A percentile compares a stretch with the other conserved stretches of the same genome.
These are phyloP conservation scores for Xyrauchen texanus DNA, from an alignment of 2,113 vertebrate species.

Conservation along the genomic window DNA sequence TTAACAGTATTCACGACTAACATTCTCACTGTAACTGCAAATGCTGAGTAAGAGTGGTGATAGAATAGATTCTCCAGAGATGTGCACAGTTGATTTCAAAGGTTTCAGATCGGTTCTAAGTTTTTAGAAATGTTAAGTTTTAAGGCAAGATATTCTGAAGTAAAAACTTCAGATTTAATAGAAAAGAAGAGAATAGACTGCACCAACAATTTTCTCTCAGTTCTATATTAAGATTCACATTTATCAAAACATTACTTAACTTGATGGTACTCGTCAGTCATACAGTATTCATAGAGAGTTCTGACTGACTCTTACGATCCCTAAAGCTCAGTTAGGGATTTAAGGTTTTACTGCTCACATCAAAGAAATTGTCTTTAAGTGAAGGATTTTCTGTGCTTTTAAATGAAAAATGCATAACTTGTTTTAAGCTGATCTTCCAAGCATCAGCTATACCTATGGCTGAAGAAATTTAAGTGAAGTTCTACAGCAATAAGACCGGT, in stretches of 20 bases:
- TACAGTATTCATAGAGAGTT: slow-evolving; percentile 45
- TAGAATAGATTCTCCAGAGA: not conserved
- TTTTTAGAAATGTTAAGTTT: not conserved
- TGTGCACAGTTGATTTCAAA: not conserved
- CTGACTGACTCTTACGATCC: slow-evolving; percentile 37
- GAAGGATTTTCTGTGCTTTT: slow-evolving; percentile 4
- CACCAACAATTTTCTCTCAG: not conserved
- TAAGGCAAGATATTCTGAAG: not conserved
- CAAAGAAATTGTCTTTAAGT: slow-evolving; percentile 30
- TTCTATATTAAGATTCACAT: slow-evolving; percentile 33
- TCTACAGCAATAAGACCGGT: not conserved
- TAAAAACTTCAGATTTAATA: not conserved
- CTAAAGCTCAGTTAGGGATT: slow-evolving; percentile 39
- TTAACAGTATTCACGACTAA: too few relatives aligned
- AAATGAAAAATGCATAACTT: slow-evolving; percentile 27
- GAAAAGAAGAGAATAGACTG: not conserved
- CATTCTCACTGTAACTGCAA: too few relatives aligned
- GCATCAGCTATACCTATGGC: not conserved
- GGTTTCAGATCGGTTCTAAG: too few relatives aligned
- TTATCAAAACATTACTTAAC: slow-evolving; percentile 49
- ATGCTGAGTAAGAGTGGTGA: too few relatives aligned
- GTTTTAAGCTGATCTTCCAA: slow-evolving; percentile 4
- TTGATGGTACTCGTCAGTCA: slow-evolving; percentile 45
- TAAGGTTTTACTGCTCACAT: slow-evolving; percentile 47
- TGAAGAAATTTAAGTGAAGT: slow-evolving; percentile 1